Percentiles rank a stretch among this genome's conserved stretches.
Conservation (phyloP, 1,140 invertebrate genomes). For the honey bee (Apis mellifera) region Amel_HAv3.1 CM009940.2:8904501-8905000, state of each 20-base stretch:
- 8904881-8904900: background rate
- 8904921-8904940: background rate
- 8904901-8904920: background rate
- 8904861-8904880: background rate
- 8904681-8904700: background rate
- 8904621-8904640: background rate
- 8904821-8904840: background rate
- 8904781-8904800: background rate
- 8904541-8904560: background rate
- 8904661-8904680: slow-evolving; percentile 27
- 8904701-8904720: slow-evolving; percentile 25
- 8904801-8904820: background rate
- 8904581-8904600: background rate
- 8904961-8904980: slow-evolving; percentile 13
- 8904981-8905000: no score
- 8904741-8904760: slow-evolving; percentile 28
- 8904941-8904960: slow-evolving; percentile 6
- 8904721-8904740: background rate
- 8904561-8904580: background rate
- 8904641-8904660: slow-evolving; percentile 12
- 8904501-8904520: background rate
- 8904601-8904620: no score
- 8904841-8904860: slow-evolving; percentile 8
- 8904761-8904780: slow-evolving; percentile 9
- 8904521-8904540: background rate